Conservation (phyloP, 2,113 vertebrate genomes). For the Ictalurus punctatus region DNA sequence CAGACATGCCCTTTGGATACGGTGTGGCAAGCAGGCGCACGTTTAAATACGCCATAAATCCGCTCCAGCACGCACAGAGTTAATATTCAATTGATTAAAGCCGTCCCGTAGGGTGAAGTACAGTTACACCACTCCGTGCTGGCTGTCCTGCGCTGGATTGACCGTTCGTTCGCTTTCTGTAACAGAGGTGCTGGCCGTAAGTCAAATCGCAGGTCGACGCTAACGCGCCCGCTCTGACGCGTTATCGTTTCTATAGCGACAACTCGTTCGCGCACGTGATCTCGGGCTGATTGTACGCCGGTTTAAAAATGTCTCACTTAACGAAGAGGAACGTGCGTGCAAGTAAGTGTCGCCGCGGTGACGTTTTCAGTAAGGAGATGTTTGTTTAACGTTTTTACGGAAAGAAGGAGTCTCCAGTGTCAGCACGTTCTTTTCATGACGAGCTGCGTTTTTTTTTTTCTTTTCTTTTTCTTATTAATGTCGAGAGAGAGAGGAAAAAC, state of each 20-base stretch:
- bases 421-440: not conserved
- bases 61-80: not conserved
- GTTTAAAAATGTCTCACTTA: not conserved
- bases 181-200: not conserved
- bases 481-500: not conserved
- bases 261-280: not conserved
- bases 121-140: not conserved
- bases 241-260: not conserved
- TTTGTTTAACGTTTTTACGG: too few relatives aligned
- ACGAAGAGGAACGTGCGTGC: not conserved
- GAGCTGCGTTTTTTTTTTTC: not conserved
- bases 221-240: not conserved
- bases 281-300: not conserved
- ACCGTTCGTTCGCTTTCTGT: not conserved
- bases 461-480: not conserved
- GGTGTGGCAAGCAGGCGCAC: not conserved
- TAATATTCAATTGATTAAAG: not conserved
- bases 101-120: not conserved
- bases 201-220: not conserved
- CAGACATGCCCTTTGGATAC: slow-evolving; percentile 23
- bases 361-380: too few relatives aligned
- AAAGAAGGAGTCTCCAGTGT: not conserved
- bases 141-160: not conserved
- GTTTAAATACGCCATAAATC: not conserved
- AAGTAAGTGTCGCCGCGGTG: not conserved